Conservation (phyloP, 2,888 invertebrate species). For the Campoplex capitator region DNA sequence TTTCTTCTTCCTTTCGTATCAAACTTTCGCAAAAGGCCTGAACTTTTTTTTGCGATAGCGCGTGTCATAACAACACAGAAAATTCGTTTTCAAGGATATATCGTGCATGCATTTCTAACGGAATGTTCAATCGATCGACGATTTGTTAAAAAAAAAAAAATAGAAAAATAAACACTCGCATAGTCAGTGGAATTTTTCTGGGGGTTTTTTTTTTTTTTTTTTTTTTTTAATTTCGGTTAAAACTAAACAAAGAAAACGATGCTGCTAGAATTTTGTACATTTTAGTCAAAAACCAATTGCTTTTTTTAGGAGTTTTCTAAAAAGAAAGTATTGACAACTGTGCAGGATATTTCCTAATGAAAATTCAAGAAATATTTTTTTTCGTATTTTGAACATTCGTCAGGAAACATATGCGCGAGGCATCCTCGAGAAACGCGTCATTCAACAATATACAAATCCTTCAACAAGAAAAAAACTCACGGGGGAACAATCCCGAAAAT, state of each 20-base stretch:
- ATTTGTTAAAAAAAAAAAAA: too few species aligned
- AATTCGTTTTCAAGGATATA: constrained; percentile 6
- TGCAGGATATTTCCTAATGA: neutral
- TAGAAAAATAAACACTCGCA: neutral
- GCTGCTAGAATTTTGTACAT: neutral
- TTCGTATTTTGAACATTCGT: neutral
- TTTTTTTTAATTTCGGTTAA: neutral
- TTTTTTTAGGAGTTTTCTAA: too few species aligned
- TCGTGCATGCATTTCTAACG: neutral
- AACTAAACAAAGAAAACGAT: too few species aligned
- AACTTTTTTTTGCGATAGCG: constrained; percentile 17
- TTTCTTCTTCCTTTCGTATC: constrained; percentile 23
- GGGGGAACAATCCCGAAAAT: constrained; percentile 24
- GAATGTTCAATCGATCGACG: neutral
- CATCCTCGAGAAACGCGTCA: constrained; percentile 3
- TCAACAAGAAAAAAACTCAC: neutral
- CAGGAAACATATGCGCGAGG: neutral
- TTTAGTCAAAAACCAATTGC: neutral
- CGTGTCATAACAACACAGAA: constrained; percentile 3
- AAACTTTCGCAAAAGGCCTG: constrained; percentile 49
- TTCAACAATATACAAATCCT: constrained; percentile 2
- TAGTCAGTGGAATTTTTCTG: neutral
- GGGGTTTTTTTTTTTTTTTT: neutral
- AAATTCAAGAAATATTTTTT: neutral
- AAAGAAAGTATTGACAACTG: neutral